Base-by-base conservation (phyloP, 2,113 vertebrate genomes). In the Megaleporinus macrocephalus region DNA sequence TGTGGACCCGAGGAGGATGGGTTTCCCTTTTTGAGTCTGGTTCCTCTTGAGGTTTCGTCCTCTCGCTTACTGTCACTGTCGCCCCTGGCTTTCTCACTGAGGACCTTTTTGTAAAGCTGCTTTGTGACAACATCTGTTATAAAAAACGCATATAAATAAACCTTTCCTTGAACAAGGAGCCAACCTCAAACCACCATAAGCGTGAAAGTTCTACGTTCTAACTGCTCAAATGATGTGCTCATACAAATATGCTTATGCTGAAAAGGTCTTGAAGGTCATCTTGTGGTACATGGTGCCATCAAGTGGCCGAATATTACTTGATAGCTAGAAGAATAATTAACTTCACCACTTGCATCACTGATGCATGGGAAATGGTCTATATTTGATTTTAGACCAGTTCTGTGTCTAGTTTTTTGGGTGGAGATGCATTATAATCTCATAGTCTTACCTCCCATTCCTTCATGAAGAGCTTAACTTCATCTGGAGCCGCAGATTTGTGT, bases 381-480 rank as follows among this genome's bases (percentile, higher is more conserved):
- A n/a, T 13, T 15, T 55, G 53, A 55, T 22, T 3, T 55, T 55
- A 55, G 20, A 51, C 14, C 53, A 22, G 53, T 12, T 57, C 4
- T 30, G 5, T 57, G 53, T 57, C 6, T 7, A 57, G 53, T 53
- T 57, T 3, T 57, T 22, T 14, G 20, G 4, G 2, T 1, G 2
- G 53, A 22, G 5, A 57, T 9, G n/a, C 2, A 57, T 22, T 7
- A 55, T 5, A 20, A 57, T 57, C 53, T n/a, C 41, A 33, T 33
- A 22, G 18, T 4, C 92, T 94, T 94, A 94, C 96, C 95, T 96
- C 93, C 96, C 95, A 96, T 82, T 98, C 97, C n/a, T 76, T 78
- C 93, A 98, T 90, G 92, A 99, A 98, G 78, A 83, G 83, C 81
- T 85, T 90, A 44, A 87, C 93, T 72, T 97, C 95, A 10, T 91